These are phyloP conservation scores for Shinisaurus crocodilurus DNA, from an alignment of 2,113 vertebrate species.

Conservation along the genomic window DNA sequence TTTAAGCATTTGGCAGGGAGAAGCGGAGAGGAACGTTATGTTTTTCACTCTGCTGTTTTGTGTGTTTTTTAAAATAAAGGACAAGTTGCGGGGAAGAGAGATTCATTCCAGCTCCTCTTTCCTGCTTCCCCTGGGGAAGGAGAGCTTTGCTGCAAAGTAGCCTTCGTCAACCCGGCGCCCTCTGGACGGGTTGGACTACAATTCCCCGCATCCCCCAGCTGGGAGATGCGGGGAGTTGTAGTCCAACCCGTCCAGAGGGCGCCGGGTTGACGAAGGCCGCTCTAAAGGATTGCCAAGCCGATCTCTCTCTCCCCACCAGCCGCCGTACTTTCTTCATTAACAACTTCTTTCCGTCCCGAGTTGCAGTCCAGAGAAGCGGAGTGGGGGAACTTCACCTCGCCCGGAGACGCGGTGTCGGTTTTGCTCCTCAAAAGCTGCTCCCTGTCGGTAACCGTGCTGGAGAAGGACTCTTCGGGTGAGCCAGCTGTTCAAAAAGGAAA, in stretches of 20 bases:
- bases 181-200: not conserved
- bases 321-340: not conserved
- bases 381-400: not conserved
- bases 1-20: not conserved
- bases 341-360: not conserved
- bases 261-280: not conserved
- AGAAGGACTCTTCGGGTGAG: constrained; percentile 79
- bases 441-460: constrained; percentile 61
- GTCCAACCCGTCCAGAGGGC: not conserved
- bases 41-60: not conserved
- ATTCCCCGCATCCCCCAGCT: not conserved
- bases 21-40: not conserved
- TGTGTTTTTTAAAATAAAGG: not conserved
- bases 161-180: not conserved
- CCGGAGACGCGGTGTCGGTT: constrained; percentile 48
- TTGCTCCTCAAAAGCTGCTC: constrained; percentile 76
- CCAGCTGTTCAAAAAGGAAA: constrained; percentile 70
- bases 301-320: fast-evolving
- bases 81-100: not conserved
- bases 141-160: not conserved
- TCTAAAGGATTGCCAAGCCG: not conserved
- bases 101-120: not conserved
- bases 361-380: not conserved
- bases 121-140: not conserved
- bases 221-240: not conserved